A percentile compares a stretch with the other conserved stretches of the same genome.
Conservation (phyloP, 1,140 invertebrate genomes). For the Idris sp. region DNA sequence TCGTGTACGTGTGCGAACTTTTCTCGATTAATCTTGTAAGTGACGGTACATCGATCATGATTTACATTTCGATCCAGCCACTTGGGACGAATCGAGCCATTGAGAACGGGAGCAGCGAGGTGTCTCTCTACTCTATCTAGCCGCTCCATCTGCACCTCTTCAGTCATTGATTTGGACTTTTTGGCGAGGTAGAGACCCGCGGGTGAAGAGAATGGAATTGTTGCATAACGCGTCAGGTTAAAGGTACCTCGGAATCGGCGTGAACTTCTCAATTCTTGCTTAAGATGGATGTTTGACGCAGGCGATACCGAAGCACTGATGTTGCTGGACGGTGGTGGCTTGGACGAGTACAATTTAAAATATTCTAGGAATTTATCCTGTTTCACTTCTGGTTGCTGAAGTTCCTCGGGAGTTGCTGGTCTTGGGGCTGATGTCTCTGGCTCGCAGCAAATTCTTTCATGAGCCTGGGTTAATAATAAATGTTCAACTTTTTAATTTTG, state of each 20-base stretch:
- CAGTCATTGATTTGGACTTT: constrained; percentile 78
- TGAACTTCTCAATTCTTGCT: constrained; percentile 68
- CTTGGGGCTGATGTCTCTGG: constrained; percentile 65
- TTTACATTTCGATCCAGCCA: constrained; percentile 74
- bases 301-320: neutral
- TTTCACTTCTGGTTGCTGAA: constrained; percentile 63
- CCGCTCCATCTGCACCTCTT: constrained; percentile 78
- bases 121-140: constrained; percentile 79
- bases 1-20: constrained; percentile 76
- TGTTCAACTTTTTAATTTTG: no score
- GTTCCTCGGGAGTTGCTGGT: constrained; percentile 68
- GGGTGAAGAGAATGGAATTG: constrained; percentile 80
- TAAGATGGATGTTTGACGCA: constrained; percentile 11
- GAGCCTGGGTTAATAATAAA: no score
- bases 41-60: constrained; percentile 70
- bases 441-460: constrained; percentile 78
- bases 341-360: constrained; percentile 68
- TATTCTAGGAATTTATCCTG: constrained; percentile 75
- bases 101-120: constrained; percentile 75
- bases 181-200: constrained; percentile 78
- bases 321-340: constrained; percentile 34
- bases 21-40: constrained; percentile 76
- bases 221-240: constrained; percentile 76
- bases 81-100: constrained; percentile 73
- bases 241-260: constrained; percentile 75